Conservation (phyloP, 2,797 vertebrate genomes). For the Phataginus tetradactyla region DNA sequence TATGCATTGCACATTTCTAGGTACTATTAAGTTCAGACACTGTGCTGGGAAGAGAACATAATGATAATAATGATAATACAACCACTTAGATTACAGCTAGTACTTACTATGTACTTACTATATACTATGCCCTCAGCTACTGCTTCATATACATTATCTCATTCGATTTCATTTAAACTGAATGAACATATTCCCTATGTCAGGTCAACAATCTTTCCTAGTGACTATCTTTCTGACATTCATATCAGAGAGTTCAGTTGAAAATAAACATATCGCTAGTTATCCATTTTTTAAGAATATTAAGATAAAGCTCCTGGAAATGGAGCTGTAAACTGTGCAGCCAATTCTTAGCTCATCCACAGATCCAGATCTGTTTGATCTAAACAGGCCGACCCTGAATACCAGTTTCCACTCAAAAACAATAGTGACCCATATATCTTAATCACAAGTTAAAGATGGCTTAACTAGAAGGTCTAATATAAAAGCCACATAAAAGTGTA, state of each 20-base stretch:
- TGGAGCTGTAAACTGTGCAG: neutral
- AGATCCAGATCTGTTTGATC: neutral
- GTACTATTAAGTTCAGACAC: conserved; percentile 37
- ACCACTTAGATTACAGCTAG: conserved; percentile 41
- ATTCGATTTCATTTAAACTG: conserved; percentile 40
- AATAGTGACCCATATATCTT: neutral
- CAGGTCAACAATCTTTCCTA: conserved; percentile 6
- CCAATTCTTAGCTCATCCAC: neutral
- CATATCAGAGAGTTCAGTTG: neutral
- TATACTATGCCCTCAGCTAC: neutral
- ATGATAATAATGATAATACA: neutral
- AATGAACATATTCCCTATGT: conserved; percentile 29
- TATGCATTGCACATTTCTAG: neutral
- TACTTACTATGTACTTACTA: conserved; percentile 59
- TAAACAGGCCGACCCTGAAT: neutral
- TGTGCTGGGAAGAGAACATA: conserved; percentile 15
- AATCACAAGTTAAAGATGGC: conserved; percentile 22
- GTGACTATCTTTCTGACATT: conserved; percentile 18
- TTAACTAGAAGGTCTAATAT: conserved; percentile 14
- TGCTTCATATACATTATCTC: neutral
- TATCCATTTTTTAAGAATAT: conserved; percentile 44
- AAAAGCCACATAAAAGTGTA: conserved; percentile 35
- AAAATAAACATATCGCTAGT: conserved; percentile 55
- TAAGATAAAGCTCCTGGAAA: conserved; percentile 1
- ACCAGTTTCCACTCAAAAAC: conserved; percentile 16